phyloP scores from a whole-genome alignment of 2,797 vertebrate genomes.

The Molossus alvarezi region DNA sequence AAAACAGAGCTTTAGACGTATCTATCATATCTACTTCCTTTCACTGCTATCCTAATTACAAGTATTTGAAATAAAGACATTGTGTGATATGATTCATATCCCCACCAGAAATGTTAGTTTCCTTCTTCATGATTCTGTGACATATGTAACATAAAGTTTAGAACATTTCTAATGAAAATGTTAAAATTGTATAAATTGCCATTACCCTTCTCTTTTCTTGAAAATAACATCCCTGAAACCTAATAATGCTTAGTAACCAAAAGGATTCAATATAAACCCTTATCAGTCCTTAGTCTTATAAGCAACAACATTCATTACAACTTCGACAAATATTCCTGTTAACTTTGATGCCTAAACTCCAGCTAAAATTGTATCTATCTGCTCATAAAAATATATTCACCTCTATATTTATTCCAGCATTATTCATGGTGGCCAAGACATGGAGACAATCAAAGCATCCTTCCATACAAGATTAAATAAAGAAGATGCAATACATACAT shows the following conservation, averaged over 20 bases:
- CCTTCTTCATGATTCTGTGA: constrained; percentile 63
- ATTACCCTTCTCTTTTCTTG: not conserved
- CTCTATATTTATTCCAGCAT: not conserved
- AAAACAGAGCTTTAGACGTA: constrained; percentile 43
- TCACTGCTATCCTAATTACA: constrained; percentile 70
- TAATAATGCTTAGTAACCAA: not conserved
- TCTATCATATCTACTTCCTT: constrained; percentile 69
- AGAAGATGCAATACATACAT: not conserved
- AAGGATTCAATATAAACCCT: not conserved
- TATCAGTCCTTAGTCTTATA: not conserved
- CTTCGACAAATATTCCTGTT: not conserved
- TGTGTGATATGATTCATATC: constrained; percentile 71
- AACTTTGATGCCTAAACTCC: not conserved
- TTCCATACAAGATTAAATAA: not conserved
- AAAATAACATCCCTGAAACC: not conserved
- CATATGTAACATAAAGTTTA: constrained; percentile 58
- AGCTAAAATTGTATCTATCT: not conserved
- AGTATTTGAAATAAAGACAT: constrained; percentile 74
- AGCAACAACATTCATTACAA: not conserved
- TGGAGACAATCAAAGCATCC: not conserved
- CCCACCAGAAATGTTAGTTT: constrained; percentile 75
- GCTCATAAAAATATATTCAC: not conserved
- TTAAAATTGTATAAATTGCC: constrained; percentile 34
- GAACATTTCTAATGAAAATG: constrained; percentile 59
- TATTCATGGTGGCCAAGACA: not conserved